Evolutionary conservation across 2,797 vertebrate species (phyloP).

Genomic region (Halcyon chelicuti): DNA sequence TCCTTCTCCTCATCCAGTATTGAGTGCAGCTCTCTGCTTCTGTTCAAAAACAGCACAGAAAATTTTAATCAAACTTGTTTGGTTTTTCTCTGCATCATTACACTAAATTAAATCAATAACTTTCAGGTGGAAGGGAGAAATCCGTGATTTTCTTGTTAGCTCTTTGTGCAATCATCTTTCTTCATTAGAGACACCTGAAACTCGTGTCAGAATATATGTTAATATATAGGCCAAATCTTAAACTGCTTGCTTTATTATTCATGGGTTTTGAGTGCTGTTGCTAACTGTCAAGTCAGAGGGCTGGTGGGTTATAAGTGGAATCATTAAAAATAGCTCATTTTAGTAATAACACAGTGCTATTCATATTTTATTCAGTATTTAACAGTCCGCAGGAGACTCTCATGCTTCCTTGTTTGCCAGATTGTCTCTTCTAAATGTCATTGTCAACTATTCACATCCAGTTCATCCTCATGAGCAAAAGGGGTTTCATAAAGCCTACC

Average conservation of each 20-base stretch:
- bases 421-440: constrained; percentile 49
- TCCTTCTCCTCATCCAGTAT: neutral
- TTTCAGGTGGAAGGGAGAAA: constrained; percentile 37
- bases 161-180: constrained; percentile 32
- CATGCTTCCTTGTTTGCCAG: constrained; percentile 23
- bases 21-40: neutral
- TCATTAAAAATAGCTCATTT: constrained; percentile 62
- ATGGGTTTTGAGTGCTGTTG: neutral
- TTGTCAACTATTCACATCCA: constrained; percentile 22
- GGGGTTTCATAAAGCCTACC: constrained; percentile 1
- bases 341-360: constrained; percentile 33
- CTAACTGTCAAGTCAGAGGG: constrained; percentile 6
- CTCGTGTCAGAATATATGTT: neutral
- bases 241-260: constrained; percentile 44
- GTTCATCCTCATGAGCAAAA: constrained; percentile 30
- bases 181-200: constrained; percentile 35
- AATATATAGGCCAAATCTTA: constrained; percentile 41
- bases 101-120: constrained; percentile 54
- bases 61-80: constrained; percentile 41
- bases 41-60: constrained; percentile 12
- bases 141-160: constrained; percentile 26
- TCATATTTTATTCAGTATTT: constrained; percentile 56
- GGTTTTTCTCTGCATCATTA: constrained; percentile 31
- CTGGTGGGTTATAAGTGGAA: neutral
- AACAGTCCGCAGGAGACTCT: constrained; percentile 31